phyloP scores from a whole-genome alignment of 1,140 invertebrate genomes.

The Drosophila dunni region DNA sequence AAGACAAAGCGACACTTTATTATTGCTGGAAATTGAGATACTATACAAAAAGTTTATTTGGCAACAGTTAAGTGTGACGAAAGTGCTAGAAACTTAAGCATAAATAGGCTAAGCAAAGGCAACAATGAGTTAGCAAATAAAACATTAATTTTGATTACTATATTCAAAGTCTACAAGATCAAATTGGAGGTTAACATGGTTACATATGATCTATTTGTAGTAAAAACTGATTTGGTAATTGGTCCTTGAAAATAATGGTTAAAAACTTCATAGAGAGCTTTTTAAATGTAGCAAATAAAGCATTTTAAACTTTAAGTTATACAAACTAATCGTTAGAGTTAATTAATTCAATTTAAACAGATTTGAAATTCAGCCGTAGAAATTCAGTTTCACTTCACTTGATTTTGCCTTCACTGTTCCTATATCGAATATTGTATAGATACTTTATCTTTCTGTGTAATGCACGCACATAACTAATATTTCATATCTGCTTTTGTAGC shows the following conservation, averaged over 20 bases:
- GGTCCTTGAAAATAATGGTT: no score
- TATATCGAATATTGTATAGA: no score
- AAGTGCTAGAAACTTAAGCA: constrained; percentile 2
- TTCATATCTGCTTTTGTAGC: constrained; percentile 24
- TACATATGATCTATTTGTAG: background rate
- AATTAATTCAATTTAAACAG: no score
- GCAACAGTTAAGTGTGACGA: constrained; percentile 9
- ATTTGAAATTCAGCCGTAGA: no score
- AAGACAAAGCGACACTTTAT: constrained; percentile 18
- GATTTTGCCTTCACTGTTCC: no score
- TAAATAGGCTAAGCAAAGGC: background rate
- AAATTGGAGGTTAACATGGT: no score
- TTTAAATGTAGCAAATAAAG: no score
- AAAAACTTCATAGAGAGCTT: no score
- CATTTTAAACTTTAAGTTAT: no score
- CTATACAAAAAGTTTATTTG: constrained; percentile 12
- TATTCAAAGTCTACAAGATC: background rate
- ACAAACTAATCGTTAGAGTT: no score
- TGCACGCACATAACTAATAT: background rate
- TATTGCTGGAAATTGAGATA: background rate
- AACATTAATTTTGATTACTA: background rate
- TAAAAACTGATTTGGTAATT: no score
- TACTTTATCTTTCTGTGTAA: no score
- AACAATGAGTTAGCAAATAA: background rate
- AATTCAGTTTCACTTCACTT: background rate